These are phyloP conservation scores for Poecilia gillii DNA, from an alignment of 2,797 vertebrate genomes.

Conservation along the genomic window DNA sequence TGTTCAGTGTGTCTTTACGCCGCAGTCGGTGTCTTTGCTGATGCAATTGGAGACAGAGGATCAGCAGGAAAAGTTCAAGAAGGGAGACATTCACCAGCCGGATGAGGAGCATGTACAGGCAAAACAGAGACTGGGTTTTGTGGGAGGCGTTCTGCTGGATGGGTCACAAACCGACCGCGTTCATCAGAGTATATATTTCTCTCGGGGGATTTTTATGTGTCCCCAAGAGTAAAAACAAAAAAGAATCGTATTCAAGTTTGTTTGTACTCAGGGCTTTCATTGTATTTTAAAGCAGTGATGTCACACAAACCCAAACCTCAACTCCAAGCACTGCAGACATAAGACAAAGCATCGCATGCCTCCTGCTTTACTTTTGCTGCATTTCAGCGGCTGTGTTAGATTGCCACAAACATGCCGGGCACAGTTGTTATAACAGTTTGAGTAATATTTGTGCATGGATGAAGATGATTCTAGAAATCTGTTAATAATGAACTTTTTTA, in stretches of 20 bases:
- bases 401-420: not conserved
- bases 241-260: not conserved
- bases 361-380: not conserved
- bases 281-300: not conserved
- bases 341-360: not conserved
- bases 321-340: not conserved
- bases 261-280: not conserved
- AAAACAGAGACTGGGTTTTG: not conserved
- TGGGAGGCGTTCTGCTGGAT: not conserved
- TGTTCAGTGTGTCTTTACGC: not conserved
- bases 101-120: not conserved
- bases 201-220: not conserved
- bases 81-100: not conserved
- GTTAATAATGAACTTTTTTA: not conserved
- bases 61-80: not conserved
- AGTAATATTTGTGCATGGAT: not conserved
- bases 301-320: not conserved
- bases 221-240: not conserved
- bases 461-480: not conserved
- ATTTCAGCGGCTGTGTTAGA: not conserved
- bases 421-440: not conserved
- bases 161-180: not conserved
- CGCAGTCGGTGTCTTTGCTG: not conserved
- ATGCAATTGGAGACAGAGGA: not conserved
- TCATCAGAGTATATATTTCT: not conserved